Percentiles rank a stretch among this genome's conserved stretches.
phyloP scores from a whole-genome alignment of 2,113 vertebrate genomes.

The Prietella phreatophila region DNA sequence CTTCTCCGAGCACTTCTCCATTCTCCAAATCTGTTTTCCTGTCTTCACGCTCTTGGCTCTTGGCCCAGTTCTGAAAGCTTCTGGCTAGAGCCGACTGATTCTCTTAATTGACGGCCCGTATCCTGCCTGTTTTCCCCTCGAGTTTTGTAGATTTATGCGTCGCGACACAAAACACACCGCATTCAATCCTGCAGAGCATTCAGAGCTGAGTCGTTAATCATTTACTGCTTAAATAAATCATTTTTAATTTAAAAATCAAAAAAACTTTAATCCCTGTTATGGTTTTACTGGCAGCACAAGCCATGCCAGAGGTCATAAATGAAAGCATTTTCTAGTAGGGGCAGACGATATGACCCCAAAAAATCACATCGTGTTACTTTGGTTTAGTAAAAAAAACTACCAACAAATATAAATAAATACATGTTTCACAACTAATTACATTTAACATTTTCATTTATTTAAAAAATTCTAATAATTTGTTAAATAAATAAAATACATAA shows the following conservation, averaged over 20 bases:
- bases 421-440: background rate
- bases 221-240: background rate
- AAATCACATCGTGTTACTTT: background rate
- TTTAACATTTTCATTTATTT: background rate
- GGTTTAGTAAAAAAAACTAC: background rate
- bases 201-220: background rate
- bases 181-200: background rate
- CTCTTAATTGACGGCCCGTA: constrained; percentile 25
- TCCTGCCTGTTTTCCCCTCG: background rate
- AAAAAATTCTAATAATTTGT: background rate
- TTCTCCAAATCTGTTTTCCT: constrained; percentile 20
- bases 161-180: background rate
- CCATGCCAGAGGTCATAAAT: background rate
- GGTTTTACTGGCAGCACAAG: background rate
- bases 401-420: background rate
- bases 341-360: background rate
- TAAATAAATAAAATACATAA: background rate
- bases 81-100: background rate
- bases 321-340: background rate
- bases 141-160: background rate
- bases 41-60: constrained; percentile 28
- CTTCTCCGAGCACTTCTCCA: constrained; percentile 1
- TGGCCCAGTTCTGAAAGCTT: constrained; percentile 40
- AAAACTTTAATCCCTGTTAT: background rate
- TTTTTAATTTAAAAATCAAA: background rate